Percentiles rank a stretch among this genome's conserved stretches.
These are phyloP conservation scores for Leucophenga montana DNA, from an alignment of 2,888 invertebrate genomes.

Conservation along the genomic window DNA sequence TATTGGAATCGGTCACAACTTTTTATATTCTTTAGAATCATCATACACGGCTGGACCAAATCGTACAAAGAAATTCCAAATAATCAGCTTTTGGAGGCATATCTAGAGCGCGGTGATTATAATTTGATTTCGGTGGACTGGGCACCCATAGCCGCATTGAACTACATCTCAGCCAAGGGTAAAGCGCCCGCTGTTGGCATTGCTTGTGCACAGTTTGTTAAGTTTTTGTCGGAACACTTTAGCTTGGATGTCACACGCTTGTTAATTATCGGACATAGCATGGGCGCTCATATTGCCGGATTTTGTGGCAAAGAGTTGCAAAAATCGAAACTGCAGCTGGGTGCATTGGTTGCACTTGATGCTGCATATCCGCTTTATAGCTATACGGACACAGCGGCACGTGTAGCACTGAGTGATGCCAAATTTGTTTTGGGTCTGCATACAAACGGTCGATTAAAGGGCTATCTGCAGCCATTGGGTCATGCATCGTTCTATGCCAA, in stretches of 20 bases:
- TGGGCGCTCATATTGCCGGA: constrained; percentile 77
- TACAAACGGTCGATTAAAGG: constrained; percentile 55
- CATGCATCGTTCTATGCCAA: constrained; percentile 75
- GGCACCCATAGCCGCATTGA: constrained; percentile 74
- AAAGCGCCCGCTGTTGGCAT: constrained; percentile 48
- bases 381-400: constrained; percentile 31
- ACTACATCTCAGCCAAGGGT: constrained; percentile 75
- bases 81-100: constrained; percentile 67
- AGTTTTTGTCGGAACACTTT: constrained; percentile 73
- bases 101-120: constrained; percentile 74
- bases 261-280: constrained; percentile 75
- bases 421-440: constrained; percentile 58
- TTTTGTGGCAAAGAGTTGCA: constrained; percentile 75
- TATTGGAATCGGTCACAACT: no score
- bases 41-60: constrained; percentile 76
- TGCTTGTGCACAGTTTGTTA: constrained; percentile 50
- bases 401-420: constrained; percentile 54
- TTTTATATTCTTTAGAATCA: constrained; percentile 46
- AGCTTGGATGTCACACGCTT: constrained; percentile 73
- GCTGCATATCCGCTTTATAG: constrained; percentile 57
- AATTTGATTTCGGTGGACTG: constrained; percentile 78
- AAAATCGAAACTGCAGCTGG: constrained; percentile 57
- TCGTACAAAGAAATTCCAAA: constrained; percentile 70
- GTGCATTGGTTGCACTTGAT: constrained; percentile 74
- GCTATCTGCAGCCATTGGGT: constrained; percentile 55